These are phyloP conservation scores for Calidris pugnax DNA, from an alignment of 2,113 vertebrate species.

Conservation along the genomic window DNA sequence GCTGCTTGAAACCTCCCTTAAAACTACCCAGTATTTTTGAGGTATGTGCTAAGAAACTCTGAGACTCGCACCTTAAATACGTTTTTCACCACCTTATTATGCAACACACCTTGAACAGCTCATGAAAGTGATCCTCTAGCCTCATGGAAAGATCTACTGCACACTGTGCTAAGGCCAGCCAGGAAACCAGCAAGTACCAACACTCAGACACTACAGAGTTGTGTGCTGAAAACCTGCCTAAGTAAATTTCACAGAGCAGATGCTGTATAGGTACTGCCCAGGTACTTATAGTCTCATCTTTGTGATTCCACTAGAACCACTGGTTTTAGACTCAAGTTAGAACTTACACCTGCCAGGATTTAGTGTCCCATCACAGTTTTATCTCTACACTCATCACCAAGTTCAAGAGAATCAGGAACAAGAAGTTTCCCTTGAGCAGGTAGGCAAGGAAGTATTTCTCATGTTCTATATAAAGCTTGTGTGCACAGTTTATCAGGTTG, in stretches of 20 bases:
- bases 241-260: background rate
- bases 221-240: fast-evolving
- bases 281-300: fast-evolving
- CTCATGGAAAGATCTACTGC: background rate
- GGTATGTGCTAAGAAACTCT: background rate
- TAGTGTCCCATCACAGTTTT: background rate
- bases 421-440: background rate
- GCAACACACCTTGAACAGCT: background rate
- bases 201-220: fast-evolving
- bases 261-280: background rate
- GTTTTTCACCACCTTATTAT: background rate
- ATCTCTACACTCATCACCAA: background rate
- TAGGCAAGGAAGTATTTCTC: background rate
- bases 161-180: background rate
- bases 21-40: background rate
- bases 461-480: background rate
- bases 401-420: background rate
- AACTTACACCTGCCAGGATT: background rate
- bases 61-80: background rate
- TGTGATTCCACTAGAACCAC: background rate
- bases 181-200: background rate
- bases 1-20: background rate
- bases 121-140: fast-evolving
- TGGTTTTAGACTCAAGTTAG: background rate
- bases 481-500: background rate